Evolutionary conservation across 1,140 invertebrate species (phyloP), one percentile per base, ranked within the genome.

Genomic region (Ostrea edulis): DNA sequence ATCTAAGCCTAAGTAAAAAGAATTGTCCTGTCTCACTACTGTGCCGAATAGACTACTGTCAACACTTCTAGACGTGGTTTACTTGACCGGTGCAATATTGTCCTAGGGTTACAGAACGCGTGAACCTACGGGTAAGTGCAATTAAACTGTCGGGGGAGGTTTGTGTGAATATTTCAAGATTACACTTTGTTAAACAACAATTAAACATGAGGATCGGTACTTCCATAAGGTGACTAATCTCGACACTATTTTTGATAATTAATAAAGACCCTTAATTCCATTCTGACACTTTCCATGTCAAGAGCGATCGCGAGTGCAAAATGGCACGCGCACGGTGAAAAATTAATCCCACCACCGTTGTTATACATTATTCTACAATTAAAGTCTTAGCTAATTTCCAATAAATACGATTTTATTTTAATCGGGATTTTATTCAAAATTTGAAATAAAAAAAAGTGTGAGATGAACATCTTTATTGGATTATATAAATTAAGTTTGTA

Each of bases 181-280:
- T 77, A 77, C 68, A 77, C 22, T 25, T 35, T 77, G 83, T 85
- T 52, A 58, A 83, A 85, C 83, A 85, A 85, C 53, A 85, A 35
- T 85, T 85, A 85, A 85, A 85, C 83, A 58, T 14, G 58, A 20
- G 83, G 83, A 85, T 85, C 83, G 54, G 83, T 62, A 58, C 20
- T 25, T 55, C 83, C 17, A 62, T 9, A 54, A 53, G 53, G 44
- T 83, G 51, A 52, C 51, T 85, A 62, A 62, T 20, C 53, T 11
- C 54, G 54, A 54, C 54, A 58, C 29, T 35, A 58, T 58, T 58
- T 62, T 55, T 62, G 83, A 85, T 85, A 58, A 85, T 55, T 85
- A 58, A 77, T 62, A 35, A 55, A 29, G 54, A 85, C 51, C 54
- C 20, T 55, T 85, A 62, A 85, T 85, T 58, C 52, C 83, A 14